These are phyloP conservation scores for Mormyrus proboscirostris DNA, from an alignment of 2,797 vertebrate species.

Conservation along the genomic window DNA sequence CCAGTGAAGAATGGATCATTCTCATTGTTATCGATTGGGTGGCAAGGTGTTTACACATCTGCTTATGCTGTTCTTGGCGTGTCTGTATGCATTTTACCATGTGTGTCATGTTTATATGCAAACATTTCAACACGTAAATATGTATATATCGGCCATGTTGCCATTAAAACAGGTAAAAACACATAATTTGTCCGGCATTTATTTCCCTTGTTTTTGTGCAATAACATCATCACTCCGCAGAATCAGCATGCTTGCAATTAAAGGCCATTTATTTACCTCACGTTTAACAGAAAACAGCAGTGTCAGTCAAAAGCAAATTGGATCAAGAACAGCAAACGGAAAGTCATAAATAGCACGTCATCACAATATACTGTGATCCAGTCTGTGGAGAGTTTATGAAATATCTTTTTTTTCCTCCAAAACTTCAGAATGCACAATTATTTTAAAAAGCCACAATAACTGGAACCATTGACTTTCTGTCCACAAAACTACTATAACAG, in stretches of 20 bases:
- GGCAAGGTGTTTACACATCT: neutral
- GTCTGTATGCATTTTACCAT: neutral
- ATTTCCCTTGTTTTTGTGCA: slow-evolving; percentile 7
- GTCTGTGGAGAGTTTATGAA: slow-evolving; percentile 21
- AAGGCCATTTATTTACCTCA: slow-evolving; percentile 23
- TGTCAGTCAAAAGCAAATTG: slow-evolving; percentile 17
- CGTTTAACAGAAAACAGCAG: slow-evolving; percentile 20
- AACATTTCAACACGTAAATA: neutral
- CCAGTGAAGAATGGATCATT: neutral
- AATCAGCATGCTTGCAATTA: slow-evolving; percentile 20
- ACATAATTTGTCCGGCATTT: slow-evolving; percentile 7
- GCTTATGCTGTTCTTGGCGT: neutral
- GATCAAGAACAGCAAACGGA: neutral
- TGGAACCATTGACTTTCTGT: slow-evolving; percentile 22
- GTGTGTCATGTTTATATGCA: neutral
- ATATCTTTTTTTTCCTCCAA: slow-evolving; percentile 37
- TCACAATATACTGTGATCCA: slow-evolving; percentile 26
- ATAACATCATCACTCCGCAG: neutral
- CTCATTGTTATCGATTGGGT: neutral
- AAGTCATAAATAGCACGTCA: slow-evolving; percentile 20
- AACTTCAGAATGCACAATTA: slow-evolving; percentile 35
- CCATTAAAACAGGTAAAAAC: slow-evolving; percentile 22
- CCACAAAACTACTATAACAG: slow-evolving; percentile 29
- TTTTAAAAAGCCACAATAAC: slow-evolving; percentile 30
- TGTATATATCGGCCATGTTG: slow-evolving; percentile 11